Percentiles rank a stretch among this genome's conserved stretches.
Evolutionary conservation across 2,888 invertebrate genomes (phyloP).

Genomic region (Rhabditoides inermis): DNA sequence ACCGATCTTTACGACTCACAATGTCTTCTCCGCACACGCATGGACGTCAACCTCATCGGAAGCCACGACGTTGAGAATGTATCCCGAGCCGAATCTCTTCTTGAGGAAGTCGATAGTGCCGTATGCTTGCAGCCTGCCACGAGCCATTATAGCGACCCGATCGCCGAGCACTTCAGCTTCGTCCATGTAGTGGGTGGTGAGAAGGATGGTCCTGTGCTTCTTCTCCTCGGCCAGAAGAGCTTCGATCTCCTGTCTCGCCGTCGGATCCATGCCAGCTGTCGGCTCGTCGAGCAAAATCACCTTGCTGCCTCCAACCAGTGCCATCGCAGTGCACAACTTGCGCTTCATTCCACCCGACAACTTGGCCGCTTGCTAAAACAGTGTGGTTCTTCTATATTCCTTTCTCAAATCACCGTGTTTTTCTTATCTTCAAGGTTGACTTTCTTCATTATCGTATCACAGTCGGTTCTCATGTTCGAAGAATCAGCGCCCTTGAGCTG

Average conservation of each 20-base stretch:
- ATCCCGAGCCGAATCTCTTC: slow-evolving; percentile 40
- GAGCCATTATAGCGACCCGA: slow-evolving; percentile 41
- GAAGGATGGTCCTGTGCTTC: slow-evolving; percentile 34
- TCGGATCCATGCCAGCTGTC: too few relatives aligned
- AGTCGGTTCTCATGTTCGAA: slow-evolving; percentile 8
- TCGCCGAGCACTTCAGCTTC: slow-evolving; percentile 39
- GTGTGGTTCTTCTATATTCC: too few relatives aligned
- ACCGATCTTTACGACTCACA: too few relatives aligned
- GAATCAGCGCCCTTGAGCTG: slow-evolving; percentile 34
- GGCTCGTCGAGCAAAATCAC: slow-evolving; percentile 46
- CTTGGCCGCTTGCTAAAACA: slow-evolving; percentile 16
- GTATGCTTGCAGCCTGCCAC: slow-evolving; percentile 35
- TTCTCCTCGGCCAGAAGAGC: too few relatives aligned
- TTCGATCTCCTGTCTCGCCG: too few relatives aligned
- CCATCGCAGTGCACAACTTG: slow-evolving; percentile 46
- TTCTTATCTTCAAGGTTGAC: slow-evolving; percentile 27
- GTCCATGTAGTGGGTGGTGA: slow-evolving; percentile 42
- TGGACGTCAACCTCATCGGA: too few relatives aligned
- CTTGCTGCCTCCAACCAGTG: slow-evolving; percentile 34
- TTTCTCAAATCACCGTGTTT: slow-evolving; percentile 14
- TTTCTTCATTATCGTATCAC: slow-evolving; percentile 21
- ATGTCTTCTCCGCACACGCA: too few relatives aligned
- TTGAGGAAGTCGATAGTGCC: slow-evolving; percentile 39
- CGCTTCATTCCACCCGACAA: slow-evolving; percentile 49
- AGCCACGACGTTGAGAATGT: slow-evolving; percentile 35